Percentiles rank a stretch among this genome's conserved stretches.
These are phyloP conservation scores for Micronycteris hirsuta DNA, from an alignment of 2,113 vertebrate genomes.

Conservation along the genomic window DNA sequence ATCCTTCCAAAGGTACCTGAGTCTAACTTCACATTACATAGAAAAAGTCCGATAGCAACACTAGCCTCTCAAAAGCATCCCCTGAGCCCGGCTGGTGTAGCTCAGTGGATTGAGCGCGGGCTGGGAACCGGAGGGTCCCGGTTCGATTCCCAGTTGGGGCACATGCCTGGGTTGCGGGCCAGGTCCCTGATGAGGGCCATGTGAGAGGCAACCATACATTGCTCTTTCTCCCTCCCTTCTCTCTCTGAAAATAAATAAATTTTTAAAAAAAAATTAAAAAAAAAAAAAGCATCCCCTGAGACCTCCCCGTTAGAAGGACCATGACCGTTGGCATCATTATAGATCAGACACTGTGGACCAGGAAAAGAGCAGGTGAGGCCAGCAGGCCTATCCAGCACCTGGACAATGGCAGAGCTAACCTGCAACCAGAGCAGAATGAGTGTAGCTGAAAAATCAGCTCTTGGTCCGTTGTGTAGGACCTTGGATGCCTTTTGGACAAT, in stretches of 20 bases:
- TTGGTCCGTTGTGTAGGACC: no score
- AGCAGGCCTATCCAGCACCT: rapidly evolving
- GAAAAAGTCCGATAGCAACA: neutral
- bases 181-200: no score
- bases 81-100: no score
- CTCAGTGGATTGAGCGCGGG: no score
- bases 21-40: neutral
- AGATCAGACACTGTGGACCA: neutral
- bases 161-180: no score
- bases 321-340: neutral
- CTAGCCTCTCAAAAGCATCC: neutral
- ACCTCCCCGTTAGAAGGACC: neutral
- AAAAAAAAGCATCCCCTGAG: neutral
- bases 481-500: neutral
- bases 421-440: neutral
- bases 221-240: no score
- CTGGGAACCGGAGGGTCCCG: no score
- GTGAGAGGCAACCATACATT: no score
- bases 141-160: no score
- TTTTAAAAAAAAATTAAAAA: no score
- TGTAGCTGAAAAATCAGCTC: rapidly evolving
- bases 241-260: no score
- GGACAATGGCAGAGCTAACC: rapidly evolving
- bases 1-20: neutral
- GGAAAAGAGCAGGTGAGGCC: neutral